phyloP scores from a whole-genome alignment of 2,888 invertebrate genomes.

The Andrena camellia region DNA sequence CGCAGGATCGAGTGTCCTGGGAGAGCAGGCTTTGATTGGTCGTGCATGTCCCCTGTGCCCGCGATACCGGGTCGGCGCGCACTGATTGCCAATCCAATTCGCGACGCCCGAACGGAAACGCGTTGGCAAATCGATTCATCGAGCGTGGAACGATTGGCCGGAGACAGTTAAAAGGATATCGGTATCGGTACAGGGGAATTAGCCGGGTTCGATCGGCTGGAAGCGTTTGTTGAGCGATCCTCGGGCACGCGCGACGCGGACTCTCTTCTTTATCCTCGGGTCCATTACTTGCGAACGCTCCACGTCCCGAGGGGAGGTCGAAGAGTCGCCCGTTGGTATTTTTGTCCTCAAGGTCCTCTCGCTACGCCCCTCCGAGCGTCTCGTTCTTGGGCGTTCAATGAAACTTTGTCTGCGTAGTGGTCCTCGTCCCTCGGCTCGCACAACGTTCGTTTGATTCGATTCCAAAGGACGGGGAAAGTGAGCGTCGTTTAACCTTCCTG shows the following conservation, averaged over 20 bases:
- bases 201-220: conserved; percentile 5
- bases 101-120: conserved; percentile 50
- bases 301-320: background rate
- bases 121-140: conserved; percentile 62
- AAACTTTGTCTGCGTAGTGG: conserved; percentile 1
- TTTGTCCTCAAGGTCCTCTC: conserved; percentile 33
- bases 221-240: conserved; percentile 17
- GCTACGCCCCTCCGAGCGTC: conserved; percentile 17
- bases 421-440: background rate
- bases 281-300: background rate
- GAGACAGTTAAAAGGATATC: conserved; percentile 50
- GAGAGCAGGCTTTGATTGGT: conserved; percentile 45
- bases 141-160: conserved; percentile 37
- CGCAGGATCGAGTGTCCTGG: conserved; percentile 49
- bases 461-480: background rate
- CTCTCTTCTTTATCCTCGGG: background rate
- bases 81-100: conserved; percentile 69
- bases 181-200: conserved; percentile 28
- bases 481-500: background rate
- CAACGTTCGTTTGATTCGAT: conserved; percentile 18
- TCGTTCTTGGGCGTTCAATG: background rate
- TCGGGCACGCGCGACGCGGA: background rate
- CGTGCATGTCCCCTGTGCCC: conserved; percentile 46
- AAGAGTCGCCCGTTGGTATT: conserved; percentile 21
- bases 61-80: conserved; percentile 51